These are phyloP conservation scores for Sylvietta virens DNA, from an alignment of 2,113 vertebrate genomes.

Conservation along the genomic window DNA sequence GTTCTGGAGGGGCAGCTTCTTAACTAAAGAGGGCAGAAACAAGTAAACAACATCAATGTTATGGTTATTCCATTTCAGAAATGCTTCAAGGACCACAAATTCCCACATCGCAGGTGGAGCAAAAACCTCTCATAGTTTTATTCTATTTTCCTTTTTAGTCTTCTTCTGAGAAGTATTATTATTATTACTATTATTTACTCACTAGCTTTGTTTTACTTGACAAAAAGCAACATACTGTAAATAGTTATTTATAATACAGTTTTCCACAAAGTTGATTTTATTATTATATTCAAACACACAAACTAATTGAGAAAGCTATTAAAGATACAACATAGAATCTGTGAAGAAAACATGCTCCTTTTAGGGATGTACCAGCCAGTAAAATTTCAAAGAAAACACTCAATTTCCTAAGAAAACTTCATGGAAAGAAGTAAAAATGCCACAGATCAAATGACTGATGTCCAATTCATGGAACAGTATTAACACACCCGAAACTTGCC, in stretches of 20 bases:
- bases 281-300: background rate
- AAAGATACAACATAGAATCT: background rate
- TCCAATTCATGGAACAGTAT: background rate
- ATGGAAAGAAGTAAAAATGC: background rate
- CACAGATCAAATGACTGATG: background rate
- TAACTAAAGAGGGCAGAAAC: background rate
- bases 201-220: background rate
- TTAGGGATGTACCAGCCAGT: background rate
- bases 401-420: background rate
- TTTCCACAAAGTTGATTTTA: background rate
- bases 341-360: background rate
- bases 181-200: background rate
- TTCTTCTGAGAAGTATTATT: background rate
- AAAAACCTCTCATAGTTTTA: background rate
- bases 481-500: background rate
- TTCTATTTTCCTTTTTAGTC: background rate
- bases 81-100: background rate
- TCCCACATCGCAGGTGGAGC: background rate
- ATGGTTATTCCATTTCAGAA: background rate
- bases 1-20: background rate
- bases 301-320: background rate
- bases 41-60: background rate
- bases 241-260: background rate
- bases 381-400: background rate
- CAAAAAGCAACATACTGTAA: background rate